phyloP scores from a whole-genome alignment of 2,113 vertebrate species.

The Polypterus bichir region DNA sequence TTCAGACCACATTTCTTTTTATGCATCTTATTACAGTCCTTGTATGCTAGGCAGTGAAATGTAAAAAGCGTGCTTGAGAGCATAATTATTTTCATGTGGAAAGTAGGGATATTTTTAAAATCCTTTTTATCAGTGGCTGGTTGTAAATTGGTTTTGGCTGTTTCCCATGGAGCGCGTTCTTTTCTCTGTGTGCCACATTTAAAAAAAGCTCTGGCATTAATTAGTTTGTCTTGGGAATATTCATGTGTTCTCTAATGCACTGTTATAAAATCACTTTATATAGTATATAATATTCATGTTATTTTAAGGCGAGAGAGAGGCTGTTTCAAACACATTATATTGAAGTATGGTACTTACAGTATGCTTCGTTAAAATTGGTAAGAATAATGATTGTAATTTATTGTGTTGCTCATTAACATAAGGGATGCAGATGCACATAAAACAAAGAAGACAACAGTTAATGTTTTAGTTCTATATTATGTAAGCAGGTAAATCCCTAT shows the following conservation, averaged over 20 bases:
- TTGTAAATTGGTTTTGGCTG: neutral
- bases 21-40: neutral
- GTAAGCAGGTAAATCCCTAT: no score
- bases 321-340: no score
- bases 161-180: neutral
- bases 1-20: slow-evolving; percentile 1
- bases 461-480: no score
- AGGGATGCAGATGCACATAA: no score
- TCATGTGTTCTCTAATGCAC: neutral
- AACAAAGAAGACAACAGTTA: no score
- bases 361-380: no score
- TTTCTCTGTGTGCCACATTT: no score
- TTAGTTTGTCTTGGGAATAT: neutral
- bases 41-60: neutral
- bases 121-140: neutral
- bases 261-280: neutral
- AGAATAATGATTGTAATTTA: no score
- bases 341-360: no score
- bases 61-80: neutral
- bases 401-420: no score
- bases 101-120: neutral
- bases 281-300: neutral
- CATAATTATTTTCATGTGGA: neutral
- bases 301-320: no score
- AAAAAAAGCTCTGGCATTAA: neutral